phyloP scores from a whole-genome alignment of 2,113 vertebrate genomes.

The Crotalus horridus region DNA sequence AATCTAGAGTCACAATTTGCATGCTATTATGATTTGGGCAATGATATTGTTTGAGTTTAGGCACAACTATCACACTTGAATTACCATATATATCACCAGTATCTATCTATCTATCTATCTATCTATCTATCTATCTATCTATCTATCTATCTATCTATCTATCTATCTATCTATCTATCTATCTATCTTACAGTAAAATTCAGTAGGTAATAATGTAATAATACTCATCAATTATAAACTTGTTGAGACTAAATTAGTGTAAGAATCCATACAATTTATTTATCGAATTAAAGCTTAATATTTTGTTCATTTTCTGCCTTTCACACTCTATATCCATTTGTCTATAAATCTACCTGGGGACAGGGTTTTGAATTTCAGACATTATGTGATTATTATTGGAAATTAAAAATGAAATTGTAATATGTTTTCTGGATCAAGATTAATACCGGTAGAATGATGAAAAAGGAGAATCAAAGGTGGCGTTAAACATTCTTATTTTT shows the following conservation, averaged over 20 bases:
- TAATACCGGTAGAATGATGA: neutral
- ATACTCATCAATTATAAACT: neutral
- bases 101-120: no score
- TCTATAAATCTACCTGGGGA: neutral
- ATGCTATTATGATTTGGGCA: neutral
- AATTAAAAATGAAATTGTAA: conserved; percentile 5
- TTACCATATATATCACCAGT: neutral
- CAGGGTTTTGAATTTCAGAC: neutral
- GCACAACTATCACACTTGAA: neutral
- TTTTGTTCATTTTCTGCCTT: neutral
- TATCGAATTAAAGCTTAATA: neutral
- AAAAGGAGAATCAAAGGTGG: neutral
- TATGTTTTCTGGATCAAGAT: neutral
- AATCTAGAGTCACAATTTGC: neutral
- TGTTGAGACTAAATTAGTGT: neutral
- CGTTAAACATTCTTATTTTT: neutral
- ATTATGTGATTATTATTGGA: neutral
- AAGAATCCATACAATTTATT: neutral
- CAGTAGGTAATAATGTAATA: conserved; percentile 1
- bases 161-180: no score
- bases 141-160: no score
- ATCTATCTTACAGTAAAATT: neutral
- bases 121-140: no score
- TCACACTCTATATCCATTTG: neutral
- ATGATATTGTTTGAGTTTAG: conserved; percentile 10